A percentile compares a stretch with the other conserved stretches of the same genome.
Conservation (phyloP, 2,797 vertebrate genomes). For the Aratinga solstitialis region DNA sequence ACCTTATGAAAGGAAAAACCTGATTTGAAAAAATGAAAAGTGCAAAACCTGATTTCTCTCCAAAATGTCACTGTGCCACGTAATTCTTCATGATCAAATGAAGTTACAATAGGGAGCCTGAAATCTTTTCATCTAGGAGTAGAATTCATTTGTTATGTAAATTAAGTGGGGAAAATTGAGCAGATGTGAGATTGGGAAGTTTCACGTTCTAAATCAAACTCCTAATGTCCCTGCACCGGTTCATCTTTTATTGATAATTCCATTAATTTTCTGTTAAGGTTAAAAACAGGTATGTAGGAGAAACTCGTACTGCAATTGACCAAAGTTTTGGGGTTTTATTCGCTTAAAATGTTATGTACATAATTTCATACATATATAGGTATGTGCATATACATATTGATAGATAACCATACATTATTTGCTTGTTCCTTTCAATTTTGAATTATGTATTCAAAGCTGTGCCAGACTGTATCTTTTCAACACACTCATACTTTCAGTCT, state of each 20-base stretch:
- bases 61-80: background rate
- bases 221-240: background rate
- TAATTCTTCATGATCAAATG: constrained; percentile 30
- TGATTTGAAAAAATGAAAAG: background rate
- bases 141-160: constrained; percentile 48
- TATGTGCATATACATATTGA: background rate
- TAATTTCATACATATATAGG: background rate
- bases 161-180: constrained; percentile 1
- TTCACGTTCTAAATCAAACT: constrained; percentile 12
- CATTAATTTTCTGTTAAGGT: constrained; percentile 33
- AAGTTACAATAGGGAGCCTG: background rate
- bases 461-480: background rate
- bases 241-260: constrained; percentile 46
- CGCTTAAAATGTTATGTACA: background rate
- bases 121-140: constrained; percentile 19
- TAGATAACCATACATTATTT: background rate
- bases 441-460: background rate
- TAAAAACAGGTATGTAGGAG: constrained; percentile 21
- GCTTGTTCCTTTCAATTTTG: background rate
- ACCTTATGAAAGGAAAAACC: background rate
- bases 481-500: background rate
- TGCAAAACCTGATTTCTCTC: background rate
- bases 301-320: background rate
- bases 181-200: background rate
- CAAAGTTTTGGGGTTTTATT: background rate